These are phyloP conservation scores for Yponomeuta sedellus DNA, from an alignment of 2,888 invertebrate genomes.

Conservation along the genomic window DNA sequence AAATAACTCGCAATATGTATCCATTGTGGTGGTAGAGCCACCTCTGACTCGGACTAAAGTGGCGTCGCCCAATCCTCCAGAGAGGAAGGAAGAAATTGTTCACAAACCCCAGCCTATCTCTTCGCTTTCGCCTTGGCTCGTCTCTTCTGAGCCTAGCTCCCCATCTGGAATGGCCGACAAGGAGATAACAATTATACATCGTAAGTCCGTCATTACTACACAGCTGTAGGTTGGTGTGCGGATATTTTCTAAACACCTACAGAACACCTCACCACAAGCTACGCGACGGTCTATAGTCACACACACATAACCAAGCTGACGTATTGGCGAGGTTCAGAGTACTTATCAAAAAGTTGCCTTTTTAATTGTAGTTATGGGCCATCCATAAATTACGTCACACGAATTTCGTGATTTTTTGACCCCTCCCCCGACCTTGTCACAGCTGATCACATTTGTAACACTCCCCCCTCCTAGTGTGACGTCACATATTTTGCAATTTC, in stretches of 20 bases:
- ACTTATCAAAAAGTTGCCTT: no score
- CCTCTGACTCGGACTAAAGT: constrained; percentile 54
- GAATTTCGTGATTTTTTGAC: no score
- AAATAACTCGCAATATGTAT: constrained; percentile 67
- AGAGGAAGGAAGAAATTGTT: constrained; percentile 66
- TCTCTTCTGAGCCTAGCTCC: constrained; percentile 83
- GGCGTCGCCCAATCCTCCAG: constrained; percentile 63
- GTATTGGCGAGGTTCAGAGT: no score
- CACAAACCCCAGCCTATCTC: constrained; percentile 78
- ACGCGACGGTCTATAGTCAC: no score
- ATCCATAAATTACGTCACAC: no score
- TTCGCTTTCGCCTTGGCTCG: constrained; percentile 89
- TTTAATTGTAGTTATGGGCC: no score
- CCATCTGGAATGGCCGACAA: constrained; percentile 79
- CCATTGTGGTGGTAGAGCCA: constrained; percentile 69
- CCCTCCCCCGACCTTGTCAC: no score
- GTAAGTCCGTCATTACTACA: constrained; percentile 92
- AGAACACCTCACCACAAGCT: no score
- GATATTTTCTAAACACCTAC: background rate
- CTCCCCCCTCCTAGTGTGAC: no score
- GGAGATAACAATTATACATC: constrained; percentile 82
- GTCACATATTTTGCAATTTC: no score
- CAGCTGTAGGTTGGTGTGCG: constrained; percentile 71
- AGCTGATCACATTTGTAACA: no score
- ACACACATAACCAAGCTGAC: no score